Conservation (phyloP, 2,113 vertebrate genomes). For the Hypanus sabinus region DNA sequence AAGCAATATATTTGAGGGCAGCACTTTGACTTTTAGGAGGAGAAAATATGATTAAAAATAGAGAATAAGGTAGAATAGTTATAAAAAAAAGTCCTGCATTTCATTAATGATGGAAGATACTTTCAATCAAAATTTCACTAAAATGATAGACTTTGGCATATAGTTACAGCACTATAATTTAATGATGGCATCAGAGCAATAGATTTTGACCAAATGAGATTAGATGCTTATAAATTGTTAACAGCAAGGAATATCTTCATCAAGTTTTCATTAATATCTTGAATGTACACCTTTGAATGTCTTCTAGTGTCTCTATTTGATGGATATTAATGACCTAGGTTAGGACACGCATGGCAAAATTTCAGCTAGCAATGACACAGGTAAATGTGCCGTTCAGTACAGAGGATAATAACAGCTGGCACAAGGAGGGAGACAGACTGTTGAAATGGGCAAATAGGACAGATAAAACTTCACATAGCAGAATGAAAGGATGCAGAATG, state of each 20-base stretch:
- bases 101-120: conserved; percentile 35
- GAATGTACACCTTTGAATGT: neutral
- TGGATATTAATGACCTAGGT: neutral
- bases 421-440: neutral
- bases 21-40: neutral
- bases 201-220: conserved; percentile 29
- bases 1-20: neutral
- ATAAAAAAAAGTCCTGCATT: neutral
- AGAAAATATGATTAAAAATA: conserved; percentile 16
- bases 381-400: neutral
- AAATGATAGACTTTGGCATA: conserved; percentile 28
- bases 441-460: neutral
- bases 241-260: conserved; percentile 9
- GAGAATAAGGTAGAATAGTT: neutral
- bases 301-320: neutral
- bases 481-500: neutral
- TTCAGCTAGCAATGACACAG: neutral
- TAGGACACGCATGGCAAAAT: neutral
- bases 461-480: neutral
- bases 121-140: conserved; percentile 18
- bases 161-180: conserved; percentile 7
- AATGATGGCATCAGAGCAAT: conserved; percentile 19
- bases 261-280: conserved; percentile 35
- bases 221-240: conserved; percentile 31
- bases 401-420: neutral